Percentiles rank a stretch among this genome's conserved stretches.
These are phyloP conservation scores for Diachasma alloeum DNA, from an alignment of 1,140 invertebrate species.

Conservation along the genomic window DNA sequence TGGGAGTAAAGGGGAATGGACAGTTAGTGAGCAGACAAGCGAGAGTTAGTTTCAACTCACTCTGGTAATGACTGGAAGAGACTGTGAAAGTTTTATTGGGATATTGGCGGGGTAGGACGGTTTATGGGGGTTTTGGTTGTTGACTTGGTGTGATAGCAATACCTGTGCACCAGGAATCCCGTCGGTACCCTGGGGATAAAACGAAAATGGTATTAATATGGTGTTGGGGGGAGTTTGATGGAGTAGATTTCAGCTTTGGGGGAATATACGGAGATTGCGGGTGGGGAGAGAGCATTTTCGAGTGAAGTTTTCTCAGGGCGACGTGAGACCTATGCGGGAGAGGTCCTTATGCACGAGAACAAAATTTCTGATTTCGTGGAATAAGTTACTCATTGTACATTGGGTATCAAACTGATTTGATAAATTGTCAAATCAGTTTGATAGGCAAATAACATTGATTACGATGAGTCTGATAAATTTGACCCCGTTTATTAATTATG, in stretches of 20 bases:
- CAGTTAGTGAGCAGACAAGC: conserved; percentile 6
- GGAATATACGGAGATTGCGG: too few species aligned
- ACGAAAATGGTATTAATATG: conserved; percentile 25
- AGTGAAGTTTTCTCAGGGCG: too few species aligned
- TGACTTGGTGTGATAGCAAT: conserved; percentile 44
- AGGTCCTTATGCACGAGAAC: too few species aligned
- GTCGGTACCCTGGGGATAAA: conserved; percentile 83
- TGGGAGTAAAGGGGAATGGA: not conserved
- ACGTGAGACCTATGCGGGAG: not conserved
- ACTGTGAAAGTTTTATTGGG: conserved; percentile 14
- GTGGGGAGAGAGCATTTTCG: too few species aligned
- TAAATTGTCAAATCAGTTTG: too few species aligned
- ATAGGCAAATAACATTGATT: too few species aligned
- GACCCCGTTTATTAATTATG: too few species aligned
- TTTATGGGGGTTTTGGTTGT: conserved; percentile 4
- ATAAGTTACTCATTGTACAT: too few species aligned
- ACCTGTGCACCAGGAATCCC: conserved; percentile 92
- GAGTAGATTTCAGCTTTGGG: too few species aligned
- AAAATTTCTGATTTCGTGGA: not conserved
- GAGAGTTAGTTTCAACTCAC: conserved; percentile 4
- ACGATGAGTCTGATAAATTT: too few species aligned
- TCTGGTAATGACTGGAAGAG: not conserved
- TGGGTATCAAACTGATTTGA: too few species aligned
- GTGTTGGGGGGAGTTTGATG: too few species aligned
- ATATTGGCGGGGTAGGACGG: not conserved